These are phyloP conservation scores for Sinocyclocheilus anophthalmus DNA, from an alignment of 2,113 vertebrate species.

Conservation along the genomic window DNA sequence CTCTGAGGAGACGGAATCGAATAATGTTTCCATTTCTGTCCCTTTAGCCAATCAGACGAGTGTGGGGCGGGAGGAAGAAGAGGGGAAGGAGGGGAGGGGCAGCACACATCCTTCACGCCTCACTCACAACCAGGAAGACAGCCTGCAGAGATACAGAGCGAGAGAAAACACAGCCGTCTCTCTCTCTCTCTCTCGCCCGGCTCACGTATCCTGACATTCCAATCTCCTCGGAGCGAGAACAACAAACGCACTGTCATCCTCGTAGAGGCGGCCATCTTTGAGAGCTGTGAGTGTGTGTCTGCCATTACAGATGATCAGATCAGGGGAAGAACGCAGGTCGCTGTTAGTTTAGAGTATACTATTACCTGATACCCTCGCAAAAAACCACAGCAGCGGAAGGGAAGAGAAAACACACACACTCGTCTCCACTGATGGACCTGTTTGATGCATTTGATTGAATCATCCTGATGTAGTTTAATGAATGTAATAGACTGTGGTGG, in stretches of 20 bases:
- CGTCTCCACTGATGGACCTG: background rate
- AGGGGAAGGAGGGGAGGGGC: constrained; percentile 6
- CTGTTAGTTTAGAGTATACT: constrained; percentile 53
- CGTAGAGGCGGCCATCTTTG: constrained; percentile 55
- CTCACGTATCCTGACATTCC: constrained; percentile 58
- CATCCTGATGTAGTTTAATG: constrained; percentile 11
- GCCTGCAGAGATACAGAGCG: constrained; percentile 29
- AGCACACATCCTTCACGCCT: constrained; percentile 55
- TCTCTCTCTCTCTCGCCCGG: constrained; percentile 26
- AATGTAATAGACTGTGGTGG: constrained; percentile 22
- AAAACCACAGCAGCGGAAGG: constrained; percentile 31
- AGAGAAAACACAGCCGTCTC: constrained; percentile 40
- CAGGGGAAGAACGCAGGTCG: constrained; percentile 49
- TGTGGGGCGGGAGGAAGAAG: constrained; percentile 17
- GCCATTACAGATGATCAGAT: constrained; percentile 57
- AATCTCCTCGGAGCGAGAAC: constrained; percentile 54
- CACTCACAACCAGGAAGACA: constrained; percentile 52
- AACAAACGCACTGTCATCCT: constrained; percentile 61
- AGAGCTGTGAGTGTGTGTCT: constrained; percentile 49
- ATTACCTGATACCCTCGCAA: constrained; percentile 36
- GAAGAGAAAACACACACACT: constrained; percentile 14
- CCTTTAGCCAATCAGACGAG: constrained; percentile 35
- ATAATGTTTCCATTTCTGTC: constrained; percentile 46
- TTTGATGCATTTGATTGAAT: constrained; percentile 31
- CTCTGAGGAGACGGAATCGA: constrained; percentile 36